Evolutionary conservation across 2,888 invertebrate species (phyloP), one percentile per base, ranked within the genome.

Genomic region (Drosophila mercatorum): DNA sequence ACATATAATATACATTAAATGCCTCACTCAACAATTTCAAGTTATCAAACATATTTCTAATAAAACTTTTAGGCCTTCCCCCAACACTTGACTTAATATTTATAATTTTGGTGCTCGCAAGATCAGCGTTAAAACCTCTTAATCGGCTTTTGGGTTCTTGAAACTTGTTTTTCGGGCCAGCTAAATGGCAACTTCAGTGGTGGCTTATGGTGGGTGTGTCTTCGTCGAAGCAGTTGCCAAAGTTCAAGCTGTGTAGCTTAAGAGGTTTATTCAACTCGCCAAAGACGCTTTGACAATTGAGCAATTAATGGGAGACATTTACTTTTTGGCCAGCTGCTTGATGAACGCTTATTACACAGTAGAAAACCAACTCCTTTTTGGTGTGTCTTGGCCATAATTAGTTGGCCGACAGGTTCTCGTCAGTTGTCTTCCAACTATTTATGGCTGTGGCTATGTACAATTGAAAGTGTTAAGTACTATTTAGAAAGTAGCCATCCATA

Each of bases 401-500:
- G 77, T 4, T 56, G 58, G 49, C 0, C 44, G 51, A 55, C 58
- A 75, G 76, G 80, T 78, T 78, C 78, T 80, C 41, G 36, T 57
- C 43, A 56, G 12, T 47, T 41, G 80, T 63, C 55, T 60, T 51
- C 38, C 52, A 36, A 34, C 58, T 51, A 59, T 61, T 59, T 64
- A 65, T 67, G 47, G 28, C 56, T 10, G 10, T 34, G 34, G 8
- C 49, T 11, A 3, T 58, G 43, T 38, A 68, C 80, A 89, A 85
- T 85, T 85, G 84, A 85, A 85, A 85, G 84, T 85, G 84, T 89
- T 84, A 88, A 85, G 84, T 85, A 85, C 84, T 88, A 88, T 84
- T 89, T 85, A 89, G 89, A 85, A 85, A 85, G 84, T 79, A 71
- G 83, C 70, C 59, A 43, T 55, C 82, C 58, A 55, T 40, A 11